A percentile compares a stretch with the other conserved stretches of the same genome.
These are phyloP conservation scores for Lutjanus erythropterus DNA, from an alignment of 2,113 vertebrate species.

Conservation along the genomic window DNA sequence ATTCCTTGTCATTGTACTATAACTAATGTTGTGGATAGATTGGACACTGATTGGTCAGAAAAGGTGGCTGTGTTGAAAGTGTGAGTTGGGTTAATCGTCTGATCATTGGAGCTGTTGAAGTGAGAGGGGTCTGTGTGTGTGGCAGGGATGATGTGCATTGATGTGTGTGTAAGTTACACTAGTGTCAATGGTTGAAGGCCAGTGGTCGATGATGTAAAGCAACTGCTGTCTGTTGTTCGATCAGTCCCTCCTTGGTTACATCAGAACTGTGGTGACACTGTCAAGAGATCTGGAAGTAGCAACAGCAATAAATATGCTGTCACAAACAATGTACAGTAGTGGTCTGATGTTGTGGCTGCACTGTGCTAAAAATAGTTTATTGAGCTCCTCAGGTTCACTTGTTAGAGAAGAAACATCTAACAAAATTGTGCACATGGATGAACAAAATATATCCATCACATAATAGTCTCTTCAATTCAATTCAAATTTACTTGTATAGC, in stretches of 20 bases:
- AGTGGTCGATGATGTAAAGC: not conserved
- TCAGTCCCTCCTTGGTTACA: not conserved
- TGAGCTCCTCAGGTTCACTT: not conserved
- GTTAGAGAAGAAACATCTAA: not conserved
- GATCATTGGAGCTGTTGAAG: not conserved
- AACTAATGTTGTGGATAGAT: not conserved
- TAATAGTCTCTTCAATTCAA: no score
- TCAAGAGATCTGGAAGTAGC: slow-evolving; percentile 36
- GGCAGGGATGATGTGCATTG: slow-evolving; percentile 9
- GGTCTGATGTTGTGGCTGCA: not conserved
- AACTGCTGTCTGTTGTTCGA: not conserved
- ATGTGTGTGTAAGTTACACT: not conserved
- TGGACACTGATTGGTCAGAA: not conserved
- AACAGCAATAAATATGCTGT: not conserved
- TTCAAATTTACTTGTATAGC: no score
- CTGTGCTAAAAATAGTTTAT: not conserved
- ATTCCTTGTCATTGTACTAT: not conserved
- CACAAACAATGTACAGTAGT: not conserved
- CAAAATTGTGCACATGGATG: not conserved
- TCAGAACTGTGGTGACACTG: not conserved
- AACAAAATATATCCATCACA: not conserved
- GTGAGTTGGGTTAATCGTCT: not conserved
- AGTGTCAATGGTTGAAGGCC: not conserved
- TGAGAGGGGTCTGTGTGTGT: not conserved
- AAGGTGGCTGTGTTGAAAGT: not conserved